Evolutionary conservation across 2,797 vertebrate species (phyloP).

Genomic region (Platyrinchus mystaceus): DNA sequence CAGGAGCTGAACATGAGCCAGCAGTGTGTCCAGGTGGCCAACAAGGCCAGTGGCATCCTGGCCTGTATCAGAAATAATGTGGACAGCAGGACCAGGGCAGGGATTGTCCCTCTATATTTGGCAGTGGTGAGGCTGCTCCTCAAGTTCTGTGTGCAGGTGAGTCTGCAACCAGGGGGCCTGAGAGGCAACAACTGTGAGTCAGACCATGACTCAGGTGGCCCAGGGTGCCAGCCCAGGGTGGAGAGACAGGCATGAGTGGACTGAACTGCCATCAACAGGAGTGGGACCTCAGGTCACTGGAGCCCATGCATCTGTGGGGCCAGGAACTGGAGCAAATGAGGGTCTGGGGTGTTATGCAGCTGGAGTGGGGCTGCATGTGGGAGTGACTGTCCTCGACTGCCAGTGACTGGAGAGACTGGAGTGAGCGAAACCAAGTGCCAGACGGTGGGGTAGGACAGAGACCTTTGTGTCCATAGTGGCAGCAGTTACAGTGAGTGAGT

Average conservation of each 20-base stretch:
- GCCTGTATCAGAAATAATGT: not conserved
- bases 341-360: not conserved
- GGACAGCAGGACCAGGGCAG: too few species aligned
- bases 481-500: not conserved
- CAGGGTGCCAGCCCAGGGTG: not conserved
- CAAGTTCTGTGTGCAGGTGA: not conserved
- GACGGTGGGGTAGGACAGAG: not conserved
- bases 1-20: not conserved
- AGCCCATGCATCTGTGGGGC: fast-evolving
- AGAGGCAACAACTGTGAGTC: not conserved
- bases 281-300: not conserved
- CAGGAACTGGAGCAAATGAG: not conserved
- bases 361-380: not conserved
- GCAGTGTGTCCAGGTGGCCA: not conserved
- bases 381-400: not conserved
- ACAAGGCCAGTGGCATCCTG: not conserved
- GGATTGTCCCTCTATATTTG: fast-evolving
- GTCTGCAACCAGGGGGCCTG: not conserved
- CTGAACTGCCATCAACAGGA: not conserved
- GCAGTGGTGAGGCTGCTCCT: fast-evolving
- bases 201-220: fast-evolving
- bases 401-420: not conserved
- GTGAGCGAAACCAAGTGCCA: not conserved
- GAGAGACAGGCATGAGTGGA: too few species aligned
- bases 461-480: fast-evolving